Evolutionary conservation across 2,797 vertebrate genomes (phyloP), one percentile per base, ranked within the genome.

Genomic region (Notolabrus celidotus): DNA sequence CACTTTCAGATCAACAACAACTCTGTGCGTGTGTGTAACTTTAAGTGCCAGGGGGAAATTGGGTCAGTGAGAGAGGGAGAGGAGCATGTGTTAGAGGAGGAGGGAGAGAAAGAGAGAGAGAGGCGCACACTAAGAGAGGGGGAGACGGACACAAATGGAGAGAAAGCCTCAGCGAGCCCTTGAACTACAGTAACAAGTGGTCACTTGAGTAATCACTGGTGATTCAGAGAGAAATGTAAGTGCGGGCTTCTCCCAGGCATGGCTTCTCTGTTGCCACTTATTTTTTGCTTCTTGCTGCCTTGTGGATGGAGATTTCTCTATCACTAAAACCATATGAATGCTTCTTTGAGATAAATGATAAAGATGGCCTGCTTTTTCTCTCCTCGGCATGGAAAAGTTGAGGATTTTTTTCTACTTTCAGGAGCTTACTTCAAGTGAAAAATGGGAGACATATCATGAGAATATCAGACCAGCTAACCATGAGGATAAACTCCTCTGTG

Each of bases 151-250:
- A 81, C 82, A 76, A 76, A 86, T 86, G 86, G 83, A 88, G 73
- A 85, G 84, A 86, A 85, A 84, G 53, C 82, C 77, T 79, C 69
- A 74, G 82, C 84, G 72, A 64, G 83, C 75, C 71, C 74, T 74
- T 84, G 66, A 87, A 80, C 84, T 87, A 47, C 88, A 82, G 84
- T 78, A 91, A 88, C 86, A 87, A 90, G 88, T 88, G 88, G 78
- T 85, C 86, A 87, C 85, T 89, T 87, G 85, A 88, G 79, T 89
- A 90, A 90, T 90, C 90, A 88, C 64, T 79, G 89, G 83, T 88
- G 85, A 89, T 86, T 89, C 87, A 88, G 77, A 86, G 83, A 83
- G 66, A 91, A 81, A 91, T 89, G 92, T 91, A 92, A 92, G 92
- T 92, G 80, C 77, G 72, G 81, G 71, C 74, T 82, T 76, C 68